These are phyloP conservation scores for Holacanthus passer DNA, from an alignment of 2,113 vertebrate genomes.

Conservation along the genomic window DNA sequence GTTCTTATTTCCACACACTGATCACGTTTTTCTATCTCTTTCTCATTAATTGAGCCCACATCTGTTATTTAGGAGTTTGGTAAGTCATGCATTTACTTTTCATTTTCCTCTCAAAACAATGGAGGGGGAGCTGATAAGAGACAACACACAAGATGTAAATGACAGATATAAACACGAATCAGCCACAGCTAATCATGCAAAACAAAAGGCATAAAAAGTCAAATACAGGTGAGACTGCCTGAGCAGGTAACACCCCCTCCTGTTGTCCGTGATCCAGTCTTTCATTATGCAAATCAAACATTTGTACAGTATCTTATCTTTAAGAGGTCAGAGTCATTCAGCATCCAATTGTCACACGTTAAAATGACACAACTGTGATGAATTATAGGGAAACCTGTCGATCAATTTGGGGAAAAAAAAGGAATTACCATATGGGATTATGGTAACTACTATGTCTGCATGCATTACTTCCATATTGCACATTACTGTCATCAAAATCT, in stretches of 20 bases:
- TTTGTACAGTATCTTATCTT: neutral
- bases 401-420: neutral
- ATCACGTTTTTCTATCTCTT: neutral
- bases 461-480: neutral
- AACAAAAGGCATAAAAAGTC: constrained; percentile 13
- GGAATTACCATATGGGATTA: neutral
- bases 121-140: neutral
- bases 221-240: neutral
- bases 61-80: neutral
- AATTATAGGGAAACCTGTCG: neutral
- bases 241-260: neutral
- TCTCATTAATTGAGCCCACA: neutral
- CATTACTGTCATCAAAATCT: neutral
- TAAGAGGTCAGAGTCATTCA: neutral
- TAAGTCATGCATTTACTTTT: neutral
- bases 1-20: too few species aligned
- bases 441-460: neutral
- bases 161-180: neutral
- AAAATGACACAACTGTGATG: neutral
- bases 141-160: neutral
- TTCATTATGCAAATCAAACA: neutral
- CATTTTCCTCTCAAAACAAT: neutral
- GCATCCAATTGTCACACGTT: neutral
- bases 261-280: neutral
- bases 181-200: neutral